phyloP scores from a whole-genome alignment of 2,888 invertebrate genomes.

The Tortrix viridana region DNA sequence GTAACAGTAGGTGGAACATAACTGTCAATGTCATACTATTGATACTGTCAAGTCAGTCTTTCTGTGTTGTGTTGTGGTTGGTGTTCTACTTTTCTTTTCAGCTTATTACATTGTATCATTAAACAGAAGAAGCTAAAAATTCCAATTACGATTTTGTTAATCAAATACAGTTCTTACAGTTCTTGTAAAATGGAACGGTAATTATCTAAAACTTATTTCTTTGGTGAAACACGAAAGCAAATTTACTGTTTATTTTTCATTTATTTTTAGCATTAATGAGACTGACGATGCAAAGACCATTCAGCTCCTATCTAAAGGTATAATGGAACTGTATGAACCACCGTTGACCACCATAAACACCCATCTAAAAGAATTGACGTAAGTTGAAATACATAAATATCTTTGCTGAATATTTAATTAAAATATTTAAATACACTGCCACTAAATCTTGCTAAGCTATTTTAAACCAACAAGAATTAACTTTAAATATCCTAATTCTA shows the following conservation, averaged over 20 bases:
- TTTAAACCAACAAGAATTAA: too few relatives aligned
- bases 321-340: conserved; percentile 75
- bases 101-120: too few relatives aligned
- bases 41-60: background rate
- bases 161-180: too few relatives aligned
- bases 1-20: conserved; percentile 2
- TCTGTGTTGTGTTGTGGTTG: background rate
- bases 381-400: conserved; percentile 48
- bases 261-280: conserved; percentile 23
- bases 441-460: too few relatives aligned
- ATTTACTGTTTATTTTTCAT: conserved; percentile 10
- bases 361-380: conserved; percentile 78
- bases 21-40: background rate
- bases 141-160: too few relatives aligned
- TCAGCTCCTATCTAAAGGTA: conserved; percentile 68
- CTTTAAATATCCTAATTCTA: too few relatives aligned
- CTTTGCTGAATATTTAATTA: background rate
- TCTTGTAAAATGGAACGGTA: conserved; percentile 39
- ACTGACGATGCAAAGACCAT: conserved; percentile 65
- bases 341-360: conserved; percentile 75
- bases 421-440: too few relatives aligned
- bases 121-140: too few relatives aligned
- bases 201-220: conserved; percentile 2
- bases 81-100: background rate
- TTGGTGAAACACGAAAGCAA: too few relatives aligned